Evolutionary conservation across 2,888 invertebrate genomes (phyloP).

Genomic region (Atherix ibis): DNA sequence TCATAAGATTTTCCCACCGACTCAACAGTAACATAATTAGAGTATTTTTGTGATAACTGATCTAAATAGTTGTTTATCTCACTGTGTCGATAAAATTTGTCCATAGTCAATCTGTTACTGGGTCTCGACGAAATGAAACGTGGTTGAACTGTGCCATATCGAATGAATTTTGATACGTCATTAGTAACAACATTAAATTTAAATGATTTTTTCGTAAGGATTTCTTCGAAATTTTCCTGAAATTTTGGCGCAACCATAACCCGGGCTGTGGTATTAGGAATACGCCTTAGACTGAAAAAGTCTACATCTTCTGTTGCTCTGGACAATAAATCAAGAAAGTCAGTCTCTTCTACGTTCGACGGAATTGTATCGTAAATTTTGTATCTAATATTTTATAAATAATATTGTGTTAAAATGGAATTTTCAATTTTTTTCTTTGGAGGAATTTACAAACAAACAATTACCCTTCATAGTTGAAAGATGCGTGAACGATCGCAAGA

Average conservation of each 20-base stretch:
- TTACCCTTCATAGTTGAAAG: too few species aligned
- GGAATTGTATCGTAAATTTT: slow-evolving; percentile 20
- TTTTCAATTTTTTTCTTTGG: too few species aligned
- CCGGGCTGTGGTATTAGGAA: slow-evolving; percentile 14
- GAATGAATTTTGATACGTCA: slow-evolving; percentile 18
- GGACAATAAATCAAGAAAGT: slow-evolving; percentile 14
- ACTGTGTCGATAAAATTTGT: slow-evolving; percentile 16
- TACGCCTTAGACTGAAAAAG: slow-evolving; percentile 17
- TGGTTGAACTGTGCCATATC: too few species aligned
- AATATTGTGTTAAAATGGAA: too few species aligned
- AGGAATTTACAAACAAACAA: too few species aligned
- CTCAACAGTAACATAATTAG: slow-evolving; percentile 36
- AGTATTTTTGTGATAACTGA: slow-evolving; percentile 33
- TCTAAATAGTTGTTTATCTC: slow-evolving; percentile 38
- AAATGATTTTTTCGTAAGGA: slow-evolving; percentile 13
- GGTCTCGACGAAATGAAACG: neutral
- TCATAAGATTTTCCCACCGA: slow-evolving; percentile 44
- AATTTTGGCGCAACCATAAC: slow-evolving; percentile 20
- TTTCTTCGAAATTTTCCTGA: slow-evolving; percentile 14
- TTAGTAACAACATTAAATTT: slow-evolving; percentile 14
- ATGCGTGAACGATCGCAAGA: too few species aligned
- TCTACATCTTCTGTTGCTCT: slow-evolving; percentile 17
- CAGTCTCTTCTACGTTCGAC: slow-evolving; percentile 10
- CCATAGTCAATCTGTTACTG: neutral
- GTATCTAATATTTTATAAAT: slow-evolving; percentile 8